Evolutionary conservation across 2,888 invertebrate genomes (phyloP).

Genomic region (Tholera decimalis): DNA sequence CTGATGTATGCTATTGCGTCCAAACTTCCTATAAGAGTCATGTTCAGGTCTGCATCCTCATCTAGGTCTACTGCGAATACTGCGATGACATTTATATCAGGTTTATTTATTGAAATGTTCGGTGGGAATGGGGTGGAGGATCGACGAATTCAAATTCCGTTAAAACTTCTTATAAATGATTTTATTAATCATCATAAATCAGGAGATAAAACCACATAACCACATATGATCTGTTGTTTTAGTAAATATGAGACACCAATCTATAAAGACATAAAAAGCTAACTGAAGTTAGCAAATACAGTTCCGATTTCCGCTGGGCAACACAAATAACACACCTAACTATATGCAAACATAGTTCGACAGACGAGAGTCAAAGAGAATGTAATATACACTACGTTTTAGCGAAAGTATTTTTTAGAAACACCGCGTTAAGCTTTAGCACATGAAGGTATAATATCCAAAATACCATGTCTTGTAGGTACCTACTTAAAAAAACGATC

Average conservation of each 20-base stretch:
- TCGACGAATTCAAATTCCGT: not conserved
- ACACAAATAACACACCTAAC: conserved; percentile 37
- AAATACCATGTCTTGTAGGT: too few species aligned
- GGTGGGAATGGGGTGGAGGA: not conserved
- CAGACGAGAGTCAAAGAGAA: too few species aligned
- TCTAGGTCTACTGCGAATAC: not conserved
- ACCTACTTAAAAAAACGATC: too few species aligned
- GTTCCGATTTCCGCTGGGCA: conserved; percentile 29
- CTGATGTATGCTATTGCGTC: not conserved
- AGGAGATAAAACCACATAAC: too few species aligned
- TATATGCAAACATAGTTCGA: conserved; percentile 28
- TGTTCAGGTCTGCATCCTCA: not conserved
- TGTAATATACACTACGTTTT: too few species aligned
- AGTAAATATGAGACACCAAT: conserved; percentile 10
- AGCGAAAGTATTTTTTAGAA: not conserved
- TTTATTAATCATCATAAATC: too few species aligned
- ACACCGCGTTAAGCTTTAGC: too few species aligned
- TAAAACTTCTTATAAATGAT: too few species aligned
- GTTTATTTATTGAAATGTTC: not conserved
- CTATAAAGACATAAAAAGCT: conserved; percentile 14
- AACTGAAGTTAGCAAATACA: conserved; percentile 12
- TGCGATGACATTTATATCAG: not conserved
- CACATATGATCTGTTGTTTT: not conserved
- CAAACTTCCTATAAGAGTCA: not conserved
- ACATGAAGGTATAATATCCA: too few species aligned